Evolutionary conservation across 1,140 invertebrate genomes (phyloP).

Genomic region (Eumaeus atala): DNA sequence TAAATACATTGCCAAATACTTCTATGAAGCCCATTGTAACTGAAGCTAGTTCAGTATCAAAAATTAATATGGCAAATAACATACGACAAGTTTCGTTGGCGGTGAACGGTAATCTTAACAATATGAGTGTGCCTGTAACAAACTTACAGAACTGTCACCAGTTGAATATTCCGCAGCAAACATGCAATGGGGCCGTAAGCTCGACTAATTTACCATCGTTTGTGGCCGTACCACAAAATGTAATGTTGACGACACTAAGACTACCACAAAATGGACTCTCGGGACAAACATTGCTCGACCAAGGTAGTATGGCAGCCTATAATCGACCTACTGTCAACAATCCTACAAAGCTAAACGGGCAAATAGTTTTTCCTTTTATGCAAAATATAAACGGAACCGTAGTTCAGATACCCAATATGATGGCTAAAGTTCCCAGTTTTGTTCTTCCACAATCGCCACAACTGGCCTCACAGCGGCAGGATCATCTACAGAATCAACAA

Average conservation of each 20-base stretch:
- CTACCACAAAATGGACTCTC: slow-evolving; percentile 67
- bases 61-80: slow-evolving; percentile 59
- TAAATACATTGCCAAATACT: slow-evolving; percentile 39
- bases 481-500: slow-evolving; percentile 61
- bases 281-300: slow-evolving; percentile 50
- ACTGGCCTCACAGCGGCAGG: slow-evolving; percentile 49
- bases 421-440: slow-evolving; percentile 68
- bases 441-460: slow-evolving; percentile 59
- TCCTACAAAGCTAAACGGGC: slow-evolving; percentile 66
- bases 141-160: slow-evolving; percentile 63
- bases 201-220: slow-evolving; percentile 58
- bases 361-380: slow-evolving; percentile 67
- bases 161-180: slow-evolving; percentile 51
- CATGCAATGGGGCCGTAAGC: slow-evolving; percentile 49
- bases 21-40: slow-evolving; percentile 32
- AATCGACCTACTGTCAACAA: slow-evolving; percentile 63
- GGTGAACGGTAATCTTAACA: slow-evolving; percentile 49
- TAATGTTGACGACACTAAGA: slow-evolving; percentile 71
- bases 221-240: slow-evolving; percentile 63
- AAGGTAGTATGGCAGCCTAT: slow-evolving; percentile 50
- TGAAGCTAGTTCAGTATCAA: slow-evolving; percentile 47
- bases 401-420: slow-evolving; percentile 69
- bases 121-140: slow-evolving; percentile 54
- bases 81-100: slow-evolving; percentile 59
- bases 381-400: slow-evolving; percentile 71